Base-by-base conservation (phyloP, 2,797 vertebrate genomes). In the Liasis olivaceus region DNA sequence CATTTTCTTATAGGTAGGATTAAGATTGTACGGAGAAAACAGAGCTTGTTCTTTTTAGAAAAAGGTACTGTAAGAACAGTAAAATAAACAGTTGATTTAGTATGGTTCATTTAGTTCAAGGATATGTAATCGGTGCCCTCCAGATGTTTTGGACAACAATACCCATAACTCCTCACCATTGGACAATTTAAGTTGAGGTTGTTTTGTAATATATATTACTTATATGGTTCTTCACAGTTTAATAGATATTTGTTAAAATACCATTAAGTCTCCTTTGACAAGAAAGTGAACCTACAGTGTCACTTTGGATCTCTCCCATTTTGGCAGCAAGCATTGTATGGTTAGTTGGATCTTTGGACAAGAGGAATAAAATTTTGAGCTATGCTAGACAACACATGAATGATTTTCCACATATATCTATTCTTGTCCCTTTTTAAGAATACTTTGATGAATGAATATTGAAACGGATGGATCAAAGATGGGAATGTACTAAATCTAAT, bases 381-480 rank as follows among this genome's bases (percentile, higher is more conserved):
- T 26, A 89, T 17, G 6, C 77, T 89, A 94, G 13, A 88, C 51
- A 93, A 94, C 93, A 92, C 94, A 93, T 95, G 93, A 95, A 96
- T 94, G 0, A 95, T 87, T 96, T 87, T 89, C 56, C 13, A 91
- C 90, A 69, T 88, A 90, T 87, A 95, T 93, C 93, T 95, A 93
- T 94, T 94, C 93, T 89, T 24, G 90, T 96, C 96, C 89, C 95
- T 51, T 91, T 91, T 90, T 94, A 93, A 95, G 90, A 95, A 66
- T 56, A 64, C 89, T 91, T 93, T 95, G 95, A 97, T 95, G 95
- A 95, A 96, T 96, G 95, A 95, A 96, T 96, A 92, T 0, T 0
- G 92, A 86, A 93, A 96, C 94, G 94, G 96, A 95, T 94, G 91
- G 95, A 96, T 96, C 94, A 94, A 95, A 95, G 94, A 94, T 93